Percentiles rank a stretch among this genome's conserved stretches.
These are phyloP conservation scores for Astreopora myriophthalma DNA, from an alignment of 64 coral and sea anemone genomes.

Conservation along the genomic window DNA sequence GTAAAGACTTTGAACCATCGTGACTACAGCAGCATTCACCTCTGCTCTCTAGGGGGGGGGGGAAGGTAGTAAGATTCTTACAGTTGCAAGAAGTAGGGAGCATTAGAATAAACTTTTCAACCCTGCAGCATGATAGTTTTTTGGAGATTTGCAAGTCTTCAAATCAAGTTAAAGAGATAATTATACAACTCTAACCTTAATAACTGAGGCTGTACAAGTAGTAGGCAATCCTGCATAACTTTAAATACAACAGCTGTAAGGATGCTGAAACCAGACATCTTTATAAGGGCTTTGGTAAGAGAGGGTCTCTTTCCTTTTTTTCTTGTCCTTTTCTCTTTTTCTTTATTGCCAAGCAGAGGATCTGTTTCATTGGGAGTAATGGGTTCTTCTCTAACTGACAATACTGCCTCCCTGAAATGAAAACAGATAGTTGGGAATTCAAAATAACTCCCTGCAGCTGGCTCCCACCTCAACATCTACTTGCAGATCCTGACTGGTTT, in stretches of 20 bases:
- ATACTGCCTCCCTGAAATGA: not conserved
- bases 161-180: not conserved
- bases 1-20: too few species aligned
- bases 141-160: too few species aligned
- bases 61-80: too few species aligned
- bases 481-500: too few species aligned
- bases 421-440: not conserved
- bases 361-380: slow-evolving; percentile 7
- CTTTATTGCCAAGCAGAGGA: not conserved
- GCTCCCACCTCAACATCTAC: too few species aligned
- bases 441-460: too few species aligned
- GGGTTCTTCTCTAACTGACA: not conserved
- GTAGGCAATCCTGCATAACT: slow-evolving; percentile 58
- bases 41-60: too few species aligned
- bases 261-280: slow-evolving; percentile 58
- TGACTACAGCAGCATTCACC: too few species aligned
- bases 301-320: slow-evolving; percentile 42
- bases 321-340: slow-evolving; percentile 22
- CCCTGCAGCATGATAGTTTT: too few species aligned
- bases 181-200: slow-evolving; percentile 35
- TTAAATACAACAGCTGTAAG: slow-evolving; percentile 58
- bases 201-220: slow-evolving; percentile 75
- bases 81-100: too few species aligned
- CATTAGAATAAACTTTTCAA: too few species aligned
- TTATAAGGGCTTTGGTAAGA: slow-evolving; percentile 27